Evolutionary conservation across 2,888 invertebrate genomes (phyloP).

Genomic region (Phalera bucephala): DNA sequence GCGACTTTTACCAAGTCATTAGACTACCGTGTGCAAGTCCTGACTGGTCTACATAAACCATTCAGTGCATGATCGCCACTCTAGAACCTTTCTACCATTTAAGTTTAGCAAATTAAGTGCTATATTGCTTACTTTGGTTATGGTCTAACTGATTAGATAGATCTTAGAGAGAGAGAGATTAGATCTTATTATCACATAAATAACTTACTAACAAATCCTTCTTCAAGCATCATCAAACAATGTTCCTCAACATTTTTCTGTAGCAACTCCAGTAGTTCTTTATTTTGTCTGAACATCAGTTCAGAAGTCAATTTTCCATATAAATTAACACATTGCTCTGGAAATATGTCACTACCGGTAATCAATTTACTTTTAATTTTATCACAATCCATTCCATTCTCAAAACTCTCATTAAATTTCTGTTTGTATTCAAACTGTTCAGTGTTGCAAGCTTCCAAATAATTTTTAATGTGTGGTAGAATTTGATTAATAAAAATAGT

Average conservation of each 20-base stretch:
- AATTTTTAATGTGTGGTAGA: slow-evolving; percentile 57
- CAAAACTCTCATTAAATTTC: slow-evolving; percentile 38
- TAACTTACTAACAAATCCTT: slow-evolving; percentile 64
- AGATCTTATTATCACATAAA: slow-evolving; percentile 6
- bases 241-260: slow-evolving; percentile 66
- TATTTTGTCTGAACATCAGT: slow-evolving; percentile 73
- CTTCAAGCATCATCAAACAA: slow-evolving; percentile 62
- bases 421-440: slow-evolving; percentile 60
- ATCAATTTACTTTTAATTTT: slow-evolving; percentile 58
- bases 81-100: no score
- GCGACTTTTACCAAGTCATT: no score
- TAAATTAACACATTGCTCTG: slow-evolving; percentile 53
- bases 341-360: slow-evolving; percentile 61
- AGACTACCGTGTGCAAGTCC: no score
- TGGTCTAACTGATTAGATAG: no score
- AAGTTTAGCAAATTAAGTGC: no score
- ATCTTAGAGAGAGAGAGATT: no score
- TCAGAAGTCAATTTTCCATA: slow-evolving; percentile 71
- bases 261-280: slow-evolving; percentile 58
- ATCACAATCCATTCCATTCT: slow-evolving; percentile 37
- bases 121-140: no score
- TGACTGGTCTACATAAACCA: no score
- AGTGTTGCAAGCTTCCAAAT: slow-evolving; percentile 58
- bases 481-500: slow-evolving; percentile 61
- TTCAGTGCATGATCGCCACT: no score